These are phyloP conservation scores for Xestia rhomboidea DNA, from an alignment of 2,888 invertebrate species.

Conservation along the genomic window DNA sequence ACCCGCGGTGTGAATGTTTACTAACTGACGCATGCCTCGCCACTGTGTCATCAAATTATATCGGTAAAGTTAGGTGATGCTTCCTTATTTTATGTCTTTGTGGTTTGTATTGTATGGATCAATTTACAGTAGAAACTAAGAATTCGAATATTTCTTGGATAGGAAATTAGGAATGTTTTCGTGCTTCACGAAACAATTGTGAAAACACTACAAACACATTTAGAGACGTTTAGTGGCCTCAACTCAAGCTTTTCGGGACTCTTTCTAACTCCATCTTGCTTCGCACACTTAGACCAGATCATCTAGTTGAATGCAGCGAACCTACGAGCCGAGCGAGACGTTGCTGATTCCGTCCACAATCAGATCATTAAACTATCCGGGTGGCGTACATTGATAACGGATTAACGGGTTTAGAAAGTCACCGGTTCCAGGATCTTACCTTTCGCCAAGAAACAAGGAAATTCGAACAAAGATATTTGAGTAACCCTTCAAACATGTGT, in stretches of 20 bases:
- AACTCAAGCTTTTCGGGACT: too few relatives aligned
- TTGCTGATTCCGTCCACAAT: neutral
- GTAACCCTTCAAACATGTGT: neutral
- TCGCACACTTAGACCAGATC: neutral
- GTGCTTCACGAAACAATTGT: neutral
- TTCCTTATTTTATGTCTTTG: constrained; percentile 37
- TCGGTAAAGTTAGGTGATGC: constrained; percentile 3
- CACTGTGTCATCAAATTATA: constrained; percentile 55
- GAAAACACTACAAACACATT: too few relatives aligned
- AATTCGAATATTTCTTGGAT: neutral
- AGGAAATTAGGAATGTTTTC: neutral
- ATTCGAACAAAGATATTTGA: constrained; percentile 3
- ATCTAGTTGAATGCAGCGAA: neutral
- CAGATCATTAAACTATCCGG: neutral
- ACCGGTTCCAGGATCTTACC: neutral
- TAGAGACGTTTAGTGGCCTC: neutral
- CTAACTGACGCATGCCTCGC: constrained; percentile 50
- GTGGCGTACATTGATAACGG: neutral
- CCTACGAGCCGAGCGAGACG: neutral
- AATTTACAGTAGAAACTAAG: neutral
- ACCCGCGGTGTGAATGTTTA: constrained; percentile 50
- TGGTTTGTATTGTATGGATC: constrained; percentile 4
- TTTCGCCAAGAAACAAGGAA: neutral
- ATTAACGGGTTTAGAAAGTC: neutral
- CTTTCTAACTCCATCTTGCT: neutral